Conservation (phyloP, 1,140 invertebrate genomes). For the Tribolium madens region DNA sequence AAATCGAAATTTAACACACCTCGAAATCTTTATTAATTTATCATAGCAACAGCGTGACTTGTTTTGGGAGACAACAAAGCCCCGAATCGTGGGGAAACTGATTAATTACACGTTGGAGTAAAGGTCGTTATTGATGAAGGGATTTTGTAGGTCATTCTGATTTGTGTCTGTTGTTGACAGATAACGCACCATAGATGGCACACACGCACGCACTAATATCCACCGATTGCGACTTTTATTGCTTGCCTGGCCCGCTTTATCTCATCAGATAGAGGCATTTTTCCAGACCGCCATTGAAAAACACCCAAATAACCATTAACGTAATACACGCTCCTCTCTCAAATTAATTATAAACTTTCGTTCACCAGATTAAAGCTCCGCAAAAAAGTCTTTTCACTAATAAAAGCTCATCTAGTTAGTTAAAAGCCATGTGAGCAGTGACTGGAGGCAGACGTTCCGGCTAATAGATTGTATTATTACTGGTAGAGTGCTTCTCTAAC, state of each 20-base stretch:
- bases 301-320: slow-evolving; percentile 7
- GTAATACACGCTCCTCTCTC: slow-evolving; percentile 4
- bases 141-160: slow-evolving; percentile 52
- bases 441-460: slow-evolving; percentile 1
- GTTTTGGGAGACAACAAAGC: slow-evolving; percentile 26
- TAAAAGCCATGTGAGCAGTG: slow-evolving; percentile 16
- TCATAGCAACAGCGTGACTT: slow-evolving; percentile 18
- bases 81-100: slow-evolving; percentile 30
- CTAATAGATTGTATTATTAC: slow-evolving; percentile 30
- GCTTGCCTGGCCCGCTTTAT: background rate
- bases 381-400: slow-evolving; percentile 26
- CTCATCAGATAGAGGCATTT: slow-evolving; percentile 16
- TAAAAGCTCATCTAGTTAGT: slow-evolving; percentile 34
- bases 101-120: slow-evolving; percentile 33
- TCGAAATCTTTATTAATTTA: slow-evolving; percentile 19
- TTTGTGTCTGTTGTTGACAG: slow-evolving; percentile 53
- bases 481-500: slow-evolving; percentile 12
- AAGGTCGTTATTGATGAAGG: slow-evolving; percentile 47
- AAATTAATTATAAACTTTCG: slow-evolving; percentile 33
- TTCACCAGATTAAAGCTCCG: slow-evolving; percentile 4
- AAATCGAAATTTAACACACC: background rate
- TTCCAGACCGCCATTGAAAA: slow-evolving; percentile 2
- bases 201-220: slow-evolving; percentile 38
- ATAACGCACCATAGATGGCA: slow-evolving; percentile 35
- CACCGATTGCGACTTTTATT: slow-evolving; percentile 43